Percentiles rank a stretch among this genome's conserved stretches.
Evolutionary conservation across 2,113 vertebrate genomes (phyloP).

Genomic region (Coptodon bakossiorum): DNA sequence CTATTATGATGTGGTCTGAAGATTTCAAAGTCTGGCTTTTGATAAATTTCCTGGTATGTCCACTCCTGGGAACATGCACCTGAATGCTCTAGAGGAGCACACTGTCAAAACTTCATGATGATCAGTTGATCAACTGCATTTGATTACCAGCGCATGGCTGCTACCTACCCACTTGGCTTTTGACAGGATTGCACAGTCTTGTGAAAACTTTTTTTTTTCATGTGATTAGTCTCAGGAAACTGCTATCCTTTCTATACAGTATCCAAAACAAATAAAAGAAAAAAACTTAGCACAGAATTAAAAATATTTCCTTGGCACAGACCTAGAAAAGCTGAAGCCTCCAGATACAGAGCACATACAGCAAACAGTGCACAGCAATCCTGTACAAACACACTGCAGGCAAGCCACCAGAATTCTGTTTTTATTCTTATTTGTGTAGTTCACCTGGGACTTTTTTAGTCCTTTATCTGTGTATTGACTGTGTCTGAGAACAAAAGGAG

Average conservation of each 20-base stretch:
- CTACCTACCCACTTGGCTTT: background rate
- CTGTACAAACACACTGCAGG: background rate
- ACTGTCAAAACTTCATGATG: background rate
- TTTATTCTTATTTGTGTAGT: background rate
- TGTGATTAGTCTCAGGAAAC: background rate
- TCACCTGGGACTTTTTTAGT: background rate
- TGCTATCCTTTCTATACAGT: background rate
- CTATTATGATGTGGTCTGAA: background rate
- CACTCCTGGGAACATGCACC: background rate
- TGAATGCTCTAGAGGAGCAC: background rate
- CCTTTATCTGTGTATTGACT: background rate
- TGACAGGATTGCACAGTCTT: background rate
- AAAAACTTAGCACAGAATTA: background rate
- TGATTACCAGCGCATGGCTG: background rate
- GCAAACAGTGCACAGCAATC: background rate
- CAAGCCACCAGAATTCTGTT: background rate
- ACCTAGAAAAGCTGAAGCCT: background rate
- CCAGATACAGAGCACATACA: background rate
- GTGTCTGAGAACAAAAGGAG: background rate
- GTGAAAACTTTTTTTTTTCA: background rate
- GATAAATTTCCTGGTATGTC: background rate
- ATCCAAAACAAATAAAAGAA: background rate
- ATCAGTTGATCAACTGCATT: background rate
- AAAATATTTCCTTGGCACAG: background rate
- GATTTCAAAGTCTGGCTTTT: background rate